Evolutionary conservation across 2,797 vertebrate genomes (phyloP).

Genomic region (Danio albolineatus): DNA sequence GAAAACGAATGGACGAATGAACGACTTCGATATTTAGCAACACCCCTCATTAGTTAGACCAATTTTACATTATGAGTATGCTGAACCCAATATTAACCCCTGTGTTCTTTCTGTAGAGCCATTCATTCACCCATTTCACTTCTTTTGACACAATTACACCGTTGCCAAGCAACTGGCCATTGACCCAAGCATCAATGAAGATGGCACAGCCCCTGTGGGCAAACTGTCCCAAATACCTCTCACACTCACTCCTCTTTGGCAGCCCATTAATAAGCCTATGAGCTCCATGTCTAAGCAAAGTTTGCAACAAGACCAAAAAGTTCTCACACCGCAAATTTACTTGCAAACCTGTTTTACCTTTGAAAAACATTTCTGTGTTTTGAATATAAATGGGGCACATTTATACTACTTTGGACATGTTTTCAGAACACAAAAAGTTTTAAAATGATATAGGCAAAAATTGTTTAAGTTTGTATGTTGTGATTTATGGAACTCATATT

Average conservation of each 20-base stretch:
- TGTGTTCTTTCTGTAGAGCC: conserved; percentile 21
- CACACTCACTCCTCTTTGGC: conserved; percentile 34
- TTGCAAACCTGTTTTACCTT: not conserved
- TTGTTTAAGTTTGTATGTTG: too few relatives aligned
- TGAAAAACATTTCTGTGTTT: not conserved
- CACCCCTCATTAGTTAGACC: conserved; percentile 9
- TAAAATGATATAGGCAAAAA: too few relatives aligned
- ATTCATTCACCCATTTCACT: conserved; percentile 57
- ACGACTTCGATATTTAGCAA: not conserved
- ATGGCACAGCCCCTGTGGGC: conserved; percentile 61
- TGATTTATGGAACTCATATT: not conserved
- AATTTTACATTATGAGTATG: conserved; percentile 2
- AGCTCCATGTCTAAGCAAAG: not conserved
- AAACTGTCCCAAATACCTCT: conserved; percentile 66
- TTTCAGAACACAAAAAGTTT: too few relatives aligned
- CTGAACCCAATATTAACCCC: conserved; percentile 27
- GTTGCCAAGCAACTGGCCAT: conserved; percentile 65
- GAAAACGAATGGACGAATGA: not conserved
- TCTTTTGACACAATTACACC: conserved; percentile 60
- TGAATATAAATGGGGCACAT: too few relatives aligned
- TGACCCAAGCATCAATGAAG: conserved; percentile 61
- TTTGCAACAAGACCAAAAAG: not conserved
- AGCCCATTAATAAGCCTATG: conserved; percentile 3
- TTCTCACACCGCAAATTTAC: not conserved
- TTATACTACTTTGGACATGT: too few relatives aligned